Evolutionary conservation across 2,888 invertebrate species (phyloP).

Genomic region (Mechanitis mazaeus): DNA sequence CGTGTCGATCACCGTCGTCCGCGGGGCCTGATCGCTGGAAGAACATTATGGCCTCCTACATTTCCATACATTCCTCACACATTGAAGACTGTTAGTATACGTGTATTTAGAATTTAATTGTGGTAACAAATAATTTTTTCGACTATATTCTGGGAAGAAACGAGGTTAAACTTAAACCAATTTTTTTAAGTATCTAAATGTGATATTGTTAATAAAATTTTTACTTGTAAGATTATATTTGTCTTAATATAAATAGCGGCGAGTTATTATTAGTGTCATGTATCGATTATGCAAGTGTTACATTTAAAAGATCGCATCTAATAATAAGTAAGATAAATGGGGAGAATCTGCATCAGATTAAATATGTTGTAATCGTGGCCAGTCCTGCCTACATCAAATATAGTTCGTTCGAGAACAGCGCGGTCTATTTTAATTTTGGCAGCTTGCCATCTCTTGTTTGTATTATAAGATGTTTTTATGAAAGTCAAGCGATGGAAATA

Average conservation of each 20-base stretch:
- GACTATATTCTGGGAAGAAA: no score
- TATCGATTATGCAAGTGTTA: conserved; percentile 19
- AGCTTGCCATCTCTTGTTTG: conserved; percentile 73
- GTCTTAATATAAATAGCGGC: no score
- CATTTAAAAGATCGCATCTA: conserved; percentile 20
- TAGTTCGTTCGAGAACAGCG: conserved; percentile 70
- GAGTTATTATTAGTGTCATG: no score
- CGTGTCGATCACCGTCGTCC: conserved; percentile 86
- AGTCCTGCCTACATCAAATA: conserved; percentile 65
- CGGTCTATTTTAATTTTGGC: conserved; percentile 71
- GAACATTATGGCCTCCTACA: conserved; percentile 1
- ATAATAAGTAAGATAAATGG: conserved; percentile 32
- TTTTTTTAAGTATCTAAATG: no score
- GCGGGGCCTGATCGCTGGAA: conserved; percentile 84
- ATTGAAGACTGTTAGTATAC: no score
- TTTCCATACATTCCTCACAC: no score
- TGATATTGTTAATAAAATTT: no score
- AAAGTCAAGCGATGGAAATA: conserved; percentile 75
- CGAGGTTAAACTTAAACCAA: no score
- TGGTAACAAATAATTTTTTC: no score
- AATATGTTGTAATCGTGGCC: conserved; percentile 48
- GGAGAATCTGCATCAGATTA: conserved; percentile 46
- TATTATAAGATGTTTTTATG: conserved; percentile 78
- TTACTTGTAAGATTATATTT: no score
- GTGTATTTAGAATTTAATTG: no score